These are phyloP conservation scores for Cryptoblepharus egeriae DNA, from an alignment of 2,797 vertebrate species.

Conservation along the genomic window DNA sequence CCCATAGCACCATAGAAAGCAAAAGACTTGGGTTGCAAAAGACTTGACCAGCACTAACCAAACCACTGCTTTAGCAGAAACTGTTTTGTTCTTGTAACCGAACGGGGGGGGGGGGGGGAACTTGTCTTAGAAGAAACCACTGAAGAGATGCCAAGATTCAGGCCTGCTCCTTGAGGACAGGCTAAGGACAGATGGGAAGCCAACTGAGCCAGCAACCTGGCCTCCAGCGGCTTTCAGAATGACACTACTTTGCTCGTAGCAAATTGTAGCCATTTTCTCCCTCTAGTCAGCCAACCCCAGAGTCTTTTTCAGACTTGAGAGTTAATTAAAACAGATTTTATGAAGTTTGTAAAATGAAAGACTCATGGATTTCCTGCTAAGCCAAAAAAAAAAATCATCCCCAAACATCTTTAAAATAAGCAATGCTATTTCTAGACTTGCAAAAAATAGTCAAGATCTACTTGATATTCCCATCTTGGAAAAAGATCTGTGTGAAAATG, in stretches of 20 bases:
- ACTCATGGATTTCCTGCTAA: neutral
- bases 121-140: neutral
- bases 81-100: constrained; percentile 19
- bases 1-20: too few relatives aligned
- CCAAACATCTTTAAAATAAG: neutral
- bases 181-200: neutral
- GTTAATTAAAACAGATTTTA: constrained; percentile 13
- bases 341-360: constrained; percentile 3
- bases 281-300: neutral
- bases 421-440: constrained; percentile 26
- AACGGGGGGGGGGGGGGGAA: neutral
- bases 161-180: neutral
- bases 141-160: neutral
- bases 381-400: neutral
- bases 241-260: neutral
- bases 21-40: too few relatives aligned
- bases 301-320: neutral
- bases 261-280: neutral
- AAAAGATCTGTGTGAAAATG: constrained; percentile 48
- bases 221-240: neutral
- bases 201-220: constrained; percentile 1
- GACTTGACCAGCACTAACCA: neutral
- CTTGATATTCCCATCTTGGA: constrained; percentile 31
- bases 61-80: neutral
- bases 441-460: constrained; percentile 30